These are phyloP conservation scores for Rhabditoides inermis DNA, from an alignment of 2,888 invertebrate genomes.

Conservation along the genomic window DNA sequence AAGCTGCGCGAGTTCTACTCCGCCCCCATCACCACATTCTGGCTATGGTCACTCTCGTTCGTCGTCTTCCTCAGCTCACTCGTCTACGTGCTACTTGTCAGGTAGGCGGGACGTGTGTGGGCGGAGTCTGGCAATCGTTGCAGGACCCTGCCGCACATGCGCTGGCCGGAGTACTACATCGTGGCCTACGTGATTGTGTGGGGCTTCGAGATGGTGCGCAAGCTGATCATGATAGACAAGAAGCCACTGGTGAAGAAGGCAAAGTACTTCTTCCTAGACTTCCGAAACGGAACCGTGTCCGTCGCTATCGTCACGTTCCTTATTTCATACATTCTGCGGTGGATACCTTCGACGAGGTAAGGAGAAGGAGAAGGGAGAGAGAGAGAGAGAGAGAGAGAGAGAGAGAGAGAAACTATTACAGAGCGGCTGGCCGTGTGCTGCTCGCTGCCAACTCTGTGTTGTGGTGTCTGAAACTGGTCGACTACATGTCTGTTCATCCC, in stretches of 20 bases:
- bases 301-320: slow-evolving; percentile 68
- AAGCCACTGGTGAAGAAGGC: slow-evolving; percentile 55
- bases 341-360: slow-evolving; percentile 59
- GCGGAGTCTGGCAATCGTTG: too few species aligned
- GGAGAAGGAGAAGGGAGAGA: neutral
- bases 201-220: slow-evolving; percentile 42
- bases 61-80: slow-evolving; percentile 37
- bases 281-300: slow-evolving; percentile 37
- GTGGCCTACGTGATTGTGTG: slow-evolving; percentile 45
- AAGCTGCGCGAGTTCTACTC: slow-evolving; percentile 89
- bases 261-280: slow-evolving; percentile 46
- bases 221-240: slow-evolving; percentile 49
- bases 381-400: neutral
- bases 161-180: slow-evolving; percentile 44
- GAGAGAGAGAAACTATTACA: slow-evolving; percentile 1
- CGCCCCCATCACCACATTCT: slow-evolving; percentile 96
- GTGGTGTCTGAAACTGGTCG: slow-evolving; percentile 69
- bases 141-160: too few species aligned
- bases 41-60: slow-evolving; percentile 73
- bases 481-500: slow-evolving; percentile 90
- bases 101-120: too few species aligned
- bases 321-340: slow-evolving; percentile 37
- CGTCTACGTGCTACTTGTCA: slow-evolving; percentile 43
- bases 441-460: slow-evolving; percentile 61
- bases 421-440: slow-evolving; percentile 68